Evolutionary conservation across 2,113 vertebrate genomes (phyloP).

Genomic region (Rafetus swinhoei): DNA sequence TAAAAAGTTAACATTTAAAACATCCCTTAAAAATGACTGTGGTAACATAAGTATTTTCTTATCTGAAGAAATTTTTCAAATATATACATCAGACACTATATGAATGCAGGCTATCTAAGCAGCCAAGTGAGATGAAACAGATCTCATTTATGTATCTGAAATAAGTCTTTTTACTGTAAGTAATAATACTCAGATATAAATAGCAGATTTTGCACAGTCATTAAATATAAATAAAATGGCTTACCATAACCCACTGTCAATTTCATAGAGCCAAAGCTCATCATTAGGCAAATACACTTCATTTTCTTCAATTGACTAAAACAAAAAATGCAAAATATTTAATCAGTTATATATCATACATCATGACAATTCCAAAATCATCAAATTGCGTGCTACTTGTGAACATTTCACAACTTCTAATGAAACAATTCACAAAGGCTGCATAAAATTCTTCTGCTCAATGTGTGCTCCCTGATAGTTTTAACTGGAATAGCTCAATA

Average conservation of each 20-base stretch:
- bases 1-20: not conserved
- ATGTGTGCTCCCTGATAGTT: not conserved
- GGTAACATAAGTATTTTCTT: not conserved
- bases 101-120: not conserved
- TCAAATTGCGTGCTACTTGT: not conserved
- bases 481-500: not conserved
- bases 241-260: constrained; percentile 91
- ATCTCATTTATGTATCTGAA: rapidly evolving
- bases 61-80: not conserved
- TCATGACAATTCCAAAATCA: not conserved
- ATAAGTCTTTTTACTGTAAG: not conserved
- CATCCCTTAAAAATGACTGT: rapidly evolving
- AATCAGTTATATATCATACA: constrained; percentile 6
- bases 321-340: constrained; percentile 29
- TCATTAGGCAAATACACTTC: constrained; percentile 93
- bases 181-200: not conserved
- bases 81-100: not conserved
- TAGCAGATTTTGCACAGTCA: not conserved
- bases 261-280: constrained; percentile 94
- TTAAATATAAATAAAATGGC: not conserved
- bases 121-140: not conserved
- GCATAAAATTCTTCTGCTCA: not conserved
- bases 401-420: not conserved
- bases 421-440: not conserved
- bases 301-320: constrained; percentile 90